phyloP scores from a whole-genome alignment of 2,113 vertebrate species.

The Colius striatus region DNA sequence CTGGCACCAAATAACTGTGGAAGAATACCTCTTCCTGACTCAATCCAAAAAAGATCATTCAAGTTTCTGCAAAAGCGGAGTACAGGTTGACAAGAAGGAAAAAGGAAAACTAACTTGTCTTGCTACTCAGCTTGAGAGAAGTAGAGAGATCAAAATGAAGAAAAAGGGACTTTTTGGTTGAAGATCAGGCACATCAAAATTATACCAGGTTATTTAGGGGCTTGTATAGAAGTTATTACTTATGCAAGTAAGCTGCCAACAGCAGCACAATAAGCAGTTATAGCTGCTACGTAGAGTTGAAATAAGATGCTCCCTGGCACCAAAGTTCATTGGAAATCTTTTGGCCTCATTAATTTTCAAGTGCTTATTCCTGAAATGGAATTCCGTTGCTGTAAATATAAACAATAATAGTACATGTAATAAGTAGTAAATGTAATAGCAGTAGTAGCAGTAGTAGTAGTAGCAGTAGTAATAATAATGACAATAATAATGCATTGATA shows the following conservation, averaged over 20 bases:
- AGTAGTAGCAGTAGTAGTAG: neutral
- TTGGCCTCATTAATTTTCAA: neutral
- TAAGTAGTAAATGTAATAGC: no score
- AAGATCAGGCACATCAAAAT: neutral
- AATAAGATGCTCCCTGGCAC: neutral
- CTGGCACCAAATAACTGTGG: neutral
- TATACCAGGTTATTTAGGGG: neutral
- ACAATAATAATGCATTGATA: neutral
- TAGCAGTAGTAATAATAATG: neutral
- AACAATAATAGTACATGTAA: no score
- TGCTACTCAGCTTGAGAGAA: neutral
- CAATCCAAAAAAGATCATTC: neutral
- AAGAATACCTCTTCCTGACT: neutral
- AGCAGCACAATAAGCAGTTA: neutral
- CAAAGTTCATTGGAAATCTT: neutral
- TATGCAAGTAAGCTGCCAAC: neutral
- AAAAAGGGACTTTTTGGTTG: neutral
- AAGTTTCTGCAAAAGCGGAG: neutral
- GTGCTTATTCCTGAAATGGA: neutral
- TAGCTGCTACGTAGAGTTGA: accelerated
- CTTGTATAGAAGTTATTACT: neutral
- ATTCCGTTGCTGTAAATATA: neutral
- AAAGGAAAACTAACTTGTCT: neutral
- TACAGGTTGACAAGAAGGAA: neutral
- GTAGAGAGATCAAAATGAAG: neutral